phyloP scores from a whole-genome alignment of 1,140 invertebrate species.

The Tetramorium parvispinum region DNA sequence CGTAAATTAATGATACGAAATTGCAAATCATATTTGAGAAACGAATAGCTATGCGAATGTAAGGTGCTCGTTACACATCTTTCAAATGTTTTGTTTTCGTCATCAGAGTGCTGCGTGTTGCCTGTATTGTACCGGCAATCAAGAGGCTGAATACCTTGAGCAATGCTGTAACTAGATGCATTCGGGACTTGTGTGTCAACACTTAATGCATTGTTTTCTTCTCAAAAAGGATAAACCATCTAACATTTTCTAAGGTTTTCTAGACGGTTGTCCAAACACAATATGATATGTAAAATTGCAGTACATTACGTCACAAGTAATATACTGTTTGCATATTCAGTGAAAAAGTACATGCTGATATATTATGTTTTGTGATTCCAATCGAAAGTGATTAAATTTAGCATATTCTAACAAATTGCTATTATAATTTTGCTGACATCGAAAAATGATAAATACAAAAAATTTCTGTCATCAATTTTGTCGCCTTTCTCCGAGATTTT shows the following conservation, averaged over 20 bases:
- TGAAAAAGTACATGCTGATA: neutral
- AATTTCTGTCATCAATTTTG: neutral
- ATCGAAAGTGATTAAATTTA: neutral
- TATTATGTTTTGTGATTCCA: neutral
- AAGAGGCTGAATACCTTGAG: neutral
- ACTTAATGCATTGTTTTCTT: neutral
- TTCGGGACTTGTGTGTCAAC: neutral
- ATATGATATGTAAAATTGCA: neutral
- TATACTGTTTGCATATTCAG: neutral
- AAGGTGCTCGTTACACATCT: neutral
- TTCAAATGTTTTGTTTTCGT: neutral
- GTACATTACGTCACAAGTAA: neutral
- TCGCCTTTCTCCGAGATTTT: neutral
- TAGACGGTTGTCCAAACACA: neutral
- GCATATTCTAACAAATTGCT: neutral
- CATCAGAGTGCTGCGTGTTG: neutral
- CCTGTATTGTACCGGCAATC: neutral
- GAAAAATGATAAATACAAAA: neutral
- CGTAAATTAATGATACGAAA: neutral
- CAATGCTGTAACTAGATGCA: neutral
- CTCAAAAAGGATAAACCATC: neutral
- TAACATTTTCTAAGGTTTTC: neutral
- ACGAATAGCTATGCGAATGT: neutral
- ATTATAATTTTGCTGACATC: neutral
- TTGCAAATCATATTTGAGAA: slow-evolving; percentile 1